Base-by-base conservation (phyloP, 1,140 invertebrate species). In the Coenobita brevimanus region DNA sequence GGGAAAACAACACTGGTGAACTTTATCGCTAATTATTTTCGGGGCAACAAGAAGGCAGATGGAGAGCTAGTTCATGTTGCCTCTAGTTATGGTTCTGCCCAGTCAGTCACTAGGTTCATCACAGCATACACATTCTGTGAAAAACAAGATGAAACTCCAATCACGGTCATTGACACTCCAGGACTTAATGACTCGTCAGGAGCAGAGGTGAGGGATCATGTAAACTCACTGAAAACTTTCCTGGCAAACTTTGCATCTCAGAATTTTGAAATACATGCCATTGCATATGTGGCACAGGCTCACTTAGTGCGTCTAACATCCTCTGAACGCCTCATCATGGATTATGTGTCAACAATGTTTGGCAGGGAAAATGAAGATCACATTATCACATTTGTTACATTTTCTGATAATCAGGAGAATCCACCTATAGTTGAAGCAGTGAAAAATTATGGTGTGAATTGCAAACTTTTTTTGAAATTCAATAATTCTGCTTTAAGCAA, bases 341-440 rank as follows among this genome's bases (percentile, higher is more conserved):
- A 85, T 46, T 67, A 85, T 43, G 38, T 85, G 3, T 76, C 71
- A 1, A 60, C 71, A 41, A 21, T 85, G 36, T 85, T 85, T 85
- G 82, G 82, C 50, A 2, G 64, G 36, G 71, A 17, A 15, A 73
- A 76, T 64, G 24, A 3, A 41, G 38, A 85, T 1, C 71, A 85
- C 30, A 36, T 85, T 13, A 1, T 85, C 3, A 62, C 71, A 8
- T 76, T 85, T 43, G 21, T 85, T 30, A 85, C 82, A 24, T 85
- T 85, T 85, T 46, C 82, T 67, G 82, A 85, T 33, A 85, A 76
- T 43, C 82, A 78, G 24, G 73, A 78, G 24, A 78, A 13, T 41
- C 82, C 82, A 13, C 82, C 82, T 62, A 71, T 85, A n/a, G 71
- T 85, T 3, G 82, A 85, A 41, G 82, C 82, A 46, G 60, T 85